Evolutionary conservation across 2,797 vertebrate genomes (phyloP).

Genomic region (Antennarius maculatus): DNA sequence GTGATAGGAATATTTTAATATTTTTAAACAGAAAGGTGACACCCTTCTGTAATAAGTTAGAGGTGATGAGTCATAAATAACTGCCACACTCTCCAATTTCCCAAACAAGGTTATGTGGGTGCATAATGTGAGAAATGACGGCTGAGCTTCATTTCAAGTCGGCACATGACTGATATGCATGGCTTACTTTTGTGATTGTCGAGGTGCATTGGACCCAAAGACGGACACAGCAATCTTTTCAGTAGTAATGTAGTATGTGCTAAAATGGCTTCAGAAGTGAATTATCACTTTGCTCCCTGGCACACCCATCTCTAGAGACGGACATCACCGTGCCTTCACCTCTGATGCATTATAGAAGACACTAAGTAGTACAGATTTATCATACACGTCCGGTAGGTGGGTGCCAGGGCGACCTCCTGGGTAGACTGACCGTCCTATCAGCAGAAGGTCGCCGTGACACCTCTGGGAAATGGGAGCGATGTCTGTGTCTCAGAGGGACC

Average conservation of each 20-base stretch:
- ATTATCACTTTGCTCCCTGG: constrained; percentile 78
- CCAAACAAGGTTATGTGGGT: constrained; percentile 71
- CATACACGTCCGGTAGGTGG: constrained; percentile 31
- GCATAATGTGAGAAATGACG: constrained; percentile 59
- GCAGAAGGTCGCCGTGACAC: constrained; percentile 48
- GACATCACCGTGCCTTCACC: constrained; percentile 55
- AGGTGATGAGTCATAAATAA: constrained; percentile 70
- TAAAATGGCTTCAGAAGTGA: constrained; percentile 83
- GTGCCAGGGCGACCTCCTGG: constrained; percentile 24
- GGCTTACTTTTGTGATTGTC: constrained; percentile 86
- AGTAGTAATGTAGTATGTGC: constrained; percentile 76
- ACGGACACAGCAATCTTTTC: constrained; percentile 81
- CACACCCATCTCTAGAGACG: constrained; percentile 62
- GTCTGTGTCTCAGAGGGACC: constrained; percentile 45
- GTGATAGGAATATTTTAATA: too few relatives aligned
- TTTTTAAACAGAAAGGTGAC: constrained; percentile 57
- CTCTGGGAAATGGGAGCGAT: constrained; percentile 48
- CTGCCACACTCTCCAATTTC: constrained; percentile 61
- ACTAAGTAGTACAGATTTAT: constrained; percentile 40
- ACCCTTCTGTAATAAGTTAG: constrained; percentile 54
- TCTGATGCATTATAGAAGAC: constrained; percentile 36
- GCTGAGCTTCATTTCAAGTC: constrained; percentile 73
- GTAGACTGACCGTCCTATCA: constrained; percentile 46
- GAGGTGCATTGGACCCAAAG: constrained; percentile 84
- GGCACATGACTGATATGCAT: constrained; percentile 85